phyloP scores from a whole-genome alignment of 1,140 invertebrate genomes.

The Ladona fulva region DNA sequence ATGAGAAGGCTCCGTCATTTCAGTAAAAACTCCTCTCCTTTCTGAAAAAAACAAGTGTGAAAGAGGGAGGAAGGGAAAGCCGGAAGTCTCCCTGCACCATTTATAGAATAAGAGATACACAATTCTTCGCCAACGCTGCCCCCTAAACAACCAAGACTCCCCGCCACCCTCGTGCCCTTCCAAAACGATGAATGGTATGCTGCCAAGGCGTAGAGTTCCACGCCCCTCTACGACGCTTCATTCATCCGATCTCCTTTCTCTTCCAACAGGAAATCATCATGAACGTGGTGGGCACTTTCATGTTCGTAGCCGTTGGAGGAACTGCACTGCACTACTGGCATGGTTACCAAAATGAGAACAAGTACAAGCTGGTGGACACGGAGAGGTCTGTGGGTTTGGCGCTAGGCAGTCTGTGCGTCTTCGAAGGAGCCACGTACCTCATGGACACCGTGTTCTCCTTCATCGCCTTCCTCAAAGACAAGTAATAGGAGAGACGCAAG shows the following conservation, averaged over 20 bases:
- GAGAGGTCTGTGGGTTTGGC: conserved; percentile 46
- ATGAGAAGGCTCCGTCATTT: too few relatives aligned
- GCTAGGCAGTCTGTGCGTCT: conserved; percentile 63
- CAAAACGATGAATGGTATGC: too few relatives aligned
- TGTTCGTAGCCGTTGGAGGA: conserved; percentile 73
- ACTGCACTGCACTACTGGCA: conserved; percentile 79
- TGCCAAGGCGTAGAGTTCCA: too few relatives aligned
- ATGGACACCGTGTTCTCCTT: conserved; percentile 65
- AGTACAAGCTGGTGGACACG: conserved; percentile 52
- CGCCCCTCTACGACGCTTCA: not conserved
- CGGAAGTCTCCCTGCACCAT: not conserved
- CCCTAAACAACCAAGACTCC: not conserved
- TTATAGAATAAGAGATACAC: not conserved
- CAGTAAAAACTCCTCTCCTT: too few relatives aligned
- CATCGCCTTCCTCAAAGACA: conserved; percentile 29
- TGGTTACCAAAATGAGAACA: conserved; percentile 66
- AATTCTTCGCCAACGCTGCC: not conserved
- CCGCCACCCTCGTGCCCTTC: not conserved
- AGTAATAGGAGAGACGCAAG: not conserved
- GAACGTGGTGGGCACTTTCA: conserved; percentile 72
- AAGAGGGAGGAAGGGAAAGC: not conserved
- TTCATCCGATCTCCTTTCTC: conserved; percentile 14
- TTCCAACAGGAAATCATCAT: conserved; percentile 67
- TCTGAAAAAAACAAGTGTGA: too few relatives aligned
- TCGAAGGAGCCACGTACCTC: conserved; percentile 66